Evolutionary conservation across 2,888 invertebrate species (phyloP).

Genomic region (Megalurothrips usitatus): DNA sequence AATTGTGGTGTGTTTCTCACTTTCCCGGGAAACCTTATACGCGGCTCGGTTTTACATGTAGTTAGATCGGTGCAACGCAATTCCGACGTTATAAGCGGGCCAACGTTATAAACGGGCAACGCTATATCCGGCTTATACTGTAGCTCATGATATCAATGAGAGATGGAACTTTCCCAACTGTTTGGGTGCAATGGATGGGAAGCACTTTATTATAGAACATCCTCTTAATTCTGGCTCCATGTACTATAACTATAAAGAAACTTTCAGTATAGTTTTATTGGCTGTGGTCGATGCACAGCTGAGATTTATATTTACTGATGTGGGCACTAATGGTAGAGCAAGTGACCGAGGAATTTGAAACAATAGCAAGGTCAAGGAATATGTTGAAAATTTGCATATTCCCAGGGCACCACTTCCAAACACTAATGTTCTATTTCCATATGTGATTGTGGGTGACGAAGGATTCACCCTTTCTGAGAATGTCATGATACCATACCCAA

Average conservation of each 20-base stretch:
- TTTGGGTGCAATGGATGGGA: no score
- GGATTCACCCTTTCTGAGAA: constrained; percentile 29
- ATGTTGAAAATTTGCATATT: constrained; percentile 11
- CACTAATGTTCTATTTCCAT: constrained; percentile 24
- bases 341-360: constrained; percentile 37
- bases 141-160: no score
- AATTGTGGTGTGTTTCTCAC: not conserved
- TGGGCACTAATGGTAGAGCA: no score
- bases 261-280: constrained; percentile 36
- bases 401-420: not conserved
- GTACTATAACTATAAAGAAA: constrained; percentile 41
- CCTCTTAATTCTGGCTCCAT: constrained; percentile 36
- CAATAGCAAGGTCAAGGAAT: constrained; percentile 25
- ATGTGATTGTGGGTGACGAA: constrained; percentile 31
- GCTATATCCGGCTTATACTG: not conserved
- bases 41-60: not conserved
- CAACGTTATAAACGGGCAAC: not conserved
- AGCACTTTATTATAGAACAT: constrained; percentile 32
- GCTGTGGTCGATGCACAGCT: constrained; percentile 35
- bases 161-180: no score
- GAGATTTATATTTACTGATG: constrained; percentile 37
- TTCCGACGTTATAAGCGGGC: not conserved
- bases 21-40: not conserved
- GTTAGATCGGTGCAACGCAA: not conserved
- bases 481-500: constrained; percentile 31